Percentiles rank a stretch among this genome's conserved stretches.
Conservation (phyloP, 2,888 invertebrate genomes). For the Sturmia bella region DNA sequence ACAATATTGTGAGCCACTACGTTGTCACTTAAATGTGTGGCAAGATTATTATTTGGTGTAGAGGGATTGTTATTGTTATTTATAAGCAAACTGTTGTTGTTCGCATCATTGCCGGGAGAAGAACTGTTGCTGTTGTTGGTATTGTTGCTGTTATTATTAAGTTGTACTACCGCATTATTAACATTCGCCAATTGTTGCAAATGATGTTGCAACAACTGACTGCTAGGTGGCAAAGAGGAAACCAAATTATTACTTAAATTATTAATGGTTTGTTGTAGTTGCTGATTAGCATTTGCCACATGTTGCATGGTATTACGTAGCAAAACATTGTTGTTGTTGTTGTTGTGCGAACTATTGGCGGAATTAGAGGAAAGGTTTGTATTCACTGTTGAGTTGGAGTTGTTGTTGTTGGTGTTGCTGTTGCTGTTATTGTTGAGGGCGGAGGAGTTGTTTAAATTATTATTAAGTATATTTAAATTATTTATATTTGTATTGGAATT, state of each 20-base stretch:
- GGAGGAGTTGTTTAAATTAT: conserved; percentile 63
- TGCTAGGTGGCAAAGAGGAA: conserved; percentile 78
- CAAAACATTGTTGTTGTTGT: conserved; percentile 65
- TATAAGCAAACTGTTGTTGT: conserved; percentile 62
- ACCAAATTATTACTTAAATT: conserved; percentile 73
- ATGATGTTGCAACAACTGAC: conserved; percentile 81
- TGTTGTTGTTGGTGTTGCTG: conserved; percentile 62
- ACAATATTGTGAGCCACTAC: conserved; percentile 75
- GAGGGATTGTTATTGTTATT: conserved; percentile 69
- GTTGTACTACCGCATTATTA: conserved; percentile 77
- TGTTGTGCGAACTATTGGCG: conserved; percentile 34
- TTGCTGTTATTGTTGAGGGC: conserved; percentile 62
- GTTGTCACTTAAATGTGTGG: conserved; percentile 73
- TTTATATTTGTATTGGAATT: conserved; percentile 43
- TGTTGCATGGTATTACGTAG: conserved; percentile 78
- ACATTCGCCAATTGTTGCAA: conserved; percentile 81
- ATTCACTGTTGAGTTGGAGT: conserved; percentile 31
- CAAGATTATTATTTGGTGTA: conserved; percentile 71
- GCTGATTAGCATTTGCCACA: conserved; percentile 72
- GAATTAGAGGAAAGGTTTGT: conserved; percentile 34
- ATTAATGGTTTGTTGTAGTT: conserved; percentile 72
- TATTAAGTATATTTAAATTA: conserved; percentile 65
- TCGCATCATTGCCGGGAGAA: conserved; percentile 73
- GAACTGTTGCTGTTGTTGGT: conserved; percentile 72
- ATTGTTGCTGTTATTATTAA: conserved; percentile 75